These are phyloP conservation scores for Drosophila melanocephala DNA, from an alignment of 2,888 invertebrate species.

Conservation along the genomic window DNA sequence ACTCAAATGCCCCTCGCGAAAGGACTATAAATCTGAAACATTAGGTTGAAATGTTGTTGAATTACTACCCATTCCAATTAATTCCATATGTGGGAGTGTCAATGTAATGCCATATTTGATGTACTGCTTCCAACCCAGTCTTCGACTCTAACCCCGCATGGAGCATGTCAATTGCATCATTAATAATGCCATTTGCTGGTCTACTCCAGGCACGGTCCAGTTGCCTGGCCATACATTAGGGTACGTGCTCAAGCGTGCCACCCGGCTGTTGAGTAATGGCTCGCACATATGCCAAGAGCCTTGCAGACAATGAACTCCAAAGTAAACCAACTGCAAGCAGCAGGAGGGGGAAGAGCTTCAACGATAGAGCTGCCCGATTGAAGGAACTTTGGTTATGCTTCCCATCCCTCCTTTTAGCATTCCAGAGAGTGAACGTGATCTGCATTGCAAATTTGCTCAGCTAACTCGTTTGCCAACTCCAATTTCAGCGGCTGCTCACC, in stretches of 20 bases:
- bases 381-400: conserved; percentile 16
- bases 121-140: background rate
- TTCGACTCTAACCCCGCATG: conserved; percentile 15
- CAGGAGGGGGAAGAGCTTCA: background rate
- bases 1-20: background rate
- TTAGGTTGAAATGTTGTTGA: conserved; percentile 33
- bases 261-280: conserved; percentile 53
- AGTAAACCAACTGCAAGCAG: conserved; percentile 13
- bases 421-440: conserved; percentile 50
- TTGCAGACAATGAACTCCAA: conserved; percentile 60
- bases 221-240: conserved; percentile 34
- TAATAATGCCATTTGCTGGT: conserved; percentile 67
- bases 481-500: background rate
- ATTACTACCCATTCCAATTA: conserved; percentile 12
- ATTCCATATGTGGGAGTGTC: conserved; percentile 3
- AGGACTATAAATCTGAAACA: conserved; percentile 33
- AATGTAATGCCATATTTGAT: conserved; percentile 55
- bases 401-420: background rate
- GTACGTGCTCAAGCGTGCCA: conserved; percentile 40
- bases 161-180: conserved; percentile 76
- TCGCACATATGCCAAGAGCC: conserved; percentile 43
- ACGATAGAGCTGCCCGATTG: conserved; percentile 21
- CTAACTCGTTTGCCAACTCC: background rate
- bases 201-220: conserved; percentile 10
- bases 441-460: conserved; percentile 44